Evolutionary conservation across 2,113 vertebrate genomes (phyloP), one percentile per base, ranked within the genome.

Genomic region (Lepisosteus osseus): DNA sequence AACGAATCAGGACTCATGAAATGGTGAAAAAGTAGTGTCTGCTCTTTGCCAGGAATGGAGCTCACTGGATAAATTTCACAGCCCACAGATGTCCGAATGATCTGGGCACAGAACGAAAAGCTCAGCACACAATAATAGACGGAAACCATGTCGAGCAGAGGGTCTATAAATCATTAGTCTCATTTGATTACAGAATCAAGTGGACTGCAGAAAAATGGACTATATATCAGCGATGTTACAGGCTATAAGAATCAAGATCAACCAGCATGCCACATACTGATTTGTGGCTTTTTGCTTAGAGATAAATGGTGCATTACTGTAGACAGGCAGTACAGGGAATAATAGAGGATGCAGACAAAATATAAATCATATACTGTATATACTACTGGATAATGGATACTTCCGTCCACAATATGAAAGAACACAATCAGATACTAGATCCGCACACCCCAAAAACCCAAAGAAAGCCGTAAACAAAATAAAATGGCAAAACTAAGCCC

Each of bases 201-300:
- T 71, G 65, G 67, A 66, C 75, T 51, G 74, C 44, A 73, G 15
- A 68, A 70, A 79, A 75, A 51, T 56, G 77, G 77, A 82, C 82
- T 81, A 84, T 66, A 76, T 75, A 77, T 69, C 76, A 57, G 72
- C 69, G 43, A 57, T 71, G 69, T 76, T 72, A 62, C 69, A 65
- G 68, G 77, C 72, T 15, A 69, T 75, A 72, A 77, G 79, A 83
- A 79, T 65, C 61, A 43, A 54, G 80, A 68, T 78, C 73, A 73
- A 54, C 77, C 76, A 64, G 76, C 71, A 70, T 73, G 79, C 78
- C 73, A 75, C 65, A 75, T 80, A 84, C 79, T 83, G 83, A 85
- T 86, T 84, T 83, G 75, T 81, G 76, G 85, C 80, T 78, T 82
- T 83, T 80, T 55, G 61, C 67, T 42, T 62, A 41, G 70, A 59